Evolutionary conservation across 2,888 invertebrate species (phyloP).

Genomic region (Agapostemon virescens): DNA sequence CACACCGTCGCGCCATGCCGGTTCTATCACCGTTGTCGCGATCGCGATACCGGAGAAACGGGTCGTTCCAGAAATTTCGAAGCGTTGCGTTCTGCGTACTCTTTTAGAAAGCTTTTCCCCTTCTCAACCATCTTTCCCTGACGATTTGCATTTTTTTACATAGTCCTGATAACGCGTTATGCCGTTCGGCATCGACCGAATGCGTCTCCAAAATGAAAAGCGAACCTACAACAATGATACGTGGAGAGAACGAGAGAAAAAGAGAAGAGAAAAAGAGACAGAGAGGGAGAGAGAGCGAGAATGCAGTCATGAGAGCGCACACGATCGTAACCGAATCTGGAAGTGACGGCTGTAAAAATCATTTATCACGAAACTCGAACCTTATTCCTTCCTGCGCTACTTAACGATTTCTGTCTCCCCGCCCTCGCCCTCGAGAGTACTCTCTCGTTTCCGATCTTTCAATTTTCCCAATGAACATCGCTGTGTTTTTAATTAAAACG

Average conservation of each 20-base stretch:
- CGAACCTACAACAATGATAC: background rate
- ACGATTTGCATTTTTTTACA: conserved; percentile 59
- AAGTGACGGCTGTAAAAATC: conserved; percentile 49
- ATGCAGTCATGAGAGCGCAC: background rate
- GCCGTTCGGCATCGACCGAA: conserved; percentile 12
- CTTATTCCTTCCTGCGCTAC: conserved; percentile 39
- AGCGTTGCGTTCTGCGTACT: conserved; percentile 54
- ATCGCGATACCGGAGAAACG: conserved; percentile 38
- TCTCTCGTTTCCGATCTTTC: background rate
- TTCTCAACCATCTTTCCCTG: background rate
- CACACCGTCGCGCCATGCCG: background rate
- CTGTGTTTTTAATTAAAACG: background rate
- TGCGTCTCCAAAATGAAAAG: background rate
- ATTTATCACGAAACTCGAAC: conserved; percentile 49
- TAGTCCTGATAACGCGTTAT: conserved; percentile 55
- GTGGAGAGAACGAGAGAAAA: conserved; percentile 14
- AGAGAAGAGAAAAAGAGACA: background rate
- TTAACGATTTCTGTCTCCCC: conserved; percentile 21
- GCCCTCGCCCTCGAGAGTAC: too few species aligned
- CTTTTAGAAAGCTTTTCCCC: conserved; percentile 54
- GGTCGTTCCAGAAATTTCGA: conserved; percentile 59
- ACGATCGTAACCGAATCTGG: conserved; percentile 11
- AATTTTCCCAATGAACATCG: background rate
- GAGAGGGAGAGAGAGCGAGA: background rate
- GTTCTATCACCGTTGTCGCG: conserved; percentile 40